Evolutionary conservation across 2,888 invertebrate species (phyloP).

Genomic region (Cancer borealis): DNA sequence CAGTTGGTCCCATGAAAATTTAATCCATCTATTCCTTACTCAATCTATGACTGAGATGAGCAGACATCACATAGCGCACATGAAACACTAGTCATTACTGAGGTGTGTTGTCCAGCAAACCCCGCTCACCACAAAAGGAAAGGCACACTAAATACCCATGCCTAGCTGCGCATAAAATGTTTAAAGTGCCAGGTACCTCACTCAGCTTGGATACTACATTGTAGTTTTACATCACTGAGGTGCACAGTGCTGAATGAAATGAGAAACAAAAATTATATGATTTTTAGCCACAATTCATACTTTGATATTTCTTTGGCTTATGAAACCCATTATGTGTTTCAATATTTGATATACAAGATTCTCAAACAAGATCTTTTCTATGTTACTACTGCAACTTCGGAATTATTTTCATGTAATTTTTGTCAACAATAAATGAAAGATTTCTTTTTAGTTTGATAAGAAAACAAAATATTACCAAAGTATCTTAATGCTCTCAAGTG

Average conservation of each 20-base stretch:
- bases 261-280: background rate
- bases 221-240: background rate
- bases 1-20: constrained; percentile 8
- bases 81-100: background rate
- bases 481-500: background rate
- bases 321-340: background rate
- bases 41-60: background rate
- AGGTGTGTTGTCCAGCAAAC: background rate
- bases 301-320: background rate
- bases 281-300: background rate
- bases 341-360: background rate
- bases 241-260: background rate
- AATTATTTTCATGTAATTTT: background rate
- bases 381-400: background rate
- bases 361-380: background rate
- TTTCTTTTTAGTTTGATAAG: background rate
- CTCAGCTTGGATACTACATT: background rate
- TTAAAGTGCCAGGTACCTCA: background rate
- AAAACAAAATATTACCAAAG: background rate
- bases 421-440: background rate
- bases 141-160: background rate
- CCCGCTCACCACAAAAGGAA: background rate
- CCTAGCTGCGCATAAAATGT: background rate
- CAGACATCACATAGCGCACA: background rate
- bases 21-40: background rate